These are phyloP conservation scores for Gryllus longicercus DNA, from an alignment of 2,888 invertebrate species.

Conservation along the genomic window DNA sequence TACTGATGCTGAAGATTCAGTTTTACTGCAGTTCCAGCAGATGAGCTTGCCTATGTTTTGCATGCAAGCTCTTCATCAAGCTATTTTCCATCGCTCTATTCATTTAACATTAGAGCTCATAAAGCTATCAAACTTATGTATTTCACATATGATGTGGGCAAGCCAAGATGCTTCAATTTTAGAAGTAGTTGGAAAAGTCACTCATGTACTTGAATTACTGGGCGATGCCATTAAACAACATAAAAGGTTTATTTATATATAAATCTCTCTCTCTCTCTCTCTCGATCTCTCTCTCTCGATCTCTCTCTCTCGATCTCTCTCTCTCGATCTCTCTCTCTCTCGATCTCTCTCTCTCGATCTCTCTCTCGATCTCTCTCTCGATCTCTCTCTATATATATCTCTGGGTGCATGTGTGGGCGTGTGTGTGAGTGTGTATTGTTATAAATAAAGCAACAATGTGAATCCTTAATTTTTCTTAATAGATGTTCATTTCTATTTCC, in stretches of 20 bases:
- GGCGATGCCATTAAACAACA: slow-evolving; percentile 20
- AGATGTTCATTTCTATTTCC: too few species aligned
- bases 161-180: slow-evolving; percentile 50
- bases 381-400: not conserved
- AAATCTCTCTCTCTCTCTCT: too few species aligned
- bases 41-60: slow-evolving; percentile 51
- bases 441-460: too few species aligned
- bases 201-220: not conserved
- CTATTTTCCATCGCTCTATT: slow-evolving; percentile 42
- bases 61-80: slow-evolving; percentile 46
- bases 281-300: not conserved
- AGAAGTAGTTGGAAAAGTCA: slow-evolving; percentile 41
- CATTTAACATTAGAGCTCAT: slow-evolving; percentile 23
- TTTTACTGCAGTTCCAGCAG: slow-evolving; percentile 47
- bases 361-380: too few species aligned
- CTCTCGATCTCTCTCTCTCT: not conserved
- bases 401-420: too few species aligned
- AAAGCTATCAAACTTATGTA: slow-evolving; percentile 45
- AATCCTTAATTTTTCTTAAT: too few species aligned
- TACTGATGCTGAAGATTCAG: slow-evolving; percentile 43
- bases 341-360: too few species aligned
- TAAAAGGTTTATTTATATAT: not conserved
- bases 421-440: too few species aligned
- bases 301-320: not conserved
- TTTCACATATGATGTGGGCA: slow-evolving; percentile 57